Evolutionary conservation across 1,140 invertebrate species (phyloP).

Genomic region (Drosophila bocki): DNA sequence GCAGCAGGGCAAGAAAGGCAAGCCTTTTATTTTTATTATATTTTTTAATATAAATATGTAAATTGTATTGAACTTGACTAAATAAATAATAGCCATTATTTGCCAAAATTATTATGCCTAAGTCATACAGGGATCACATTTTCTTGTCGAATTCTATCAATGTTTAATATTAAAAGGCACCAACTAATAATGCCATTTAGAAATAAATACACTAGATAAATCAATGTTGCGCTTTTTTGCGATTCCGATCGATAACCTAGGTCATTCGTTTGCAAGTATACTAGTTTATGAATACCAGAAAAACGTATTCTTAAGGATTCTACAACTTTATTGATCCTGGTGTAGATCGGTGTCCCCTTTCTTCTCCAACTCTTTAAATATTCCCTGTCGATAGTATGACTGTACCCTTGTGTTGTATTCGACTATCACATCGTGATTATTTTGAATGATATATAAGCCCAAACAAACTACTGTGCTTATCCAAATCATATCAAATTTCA

Average conservation of each 20-base stretch:
- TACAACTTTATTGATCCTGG: neutral
- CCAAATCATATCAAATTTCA: slow-evolving; percentile 70
- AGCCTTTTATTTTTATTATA: neutral
- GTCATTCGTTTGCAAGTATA: no score
- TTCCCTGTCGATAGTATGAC: no score
- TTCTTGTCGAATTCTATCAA: neutral
- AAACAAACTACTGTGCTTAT: slow-evolving; percentile 49
- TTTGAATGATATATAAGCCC: slow-evolving; percentile 20
- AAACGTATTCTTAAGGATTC: neutral
- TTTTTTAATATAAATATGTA: neutral
- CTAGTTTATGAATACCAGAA: no score
- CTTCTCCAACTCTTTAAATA: no score
- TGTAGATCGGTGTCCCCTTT: neutral
- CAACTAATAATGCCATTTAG: neutral
- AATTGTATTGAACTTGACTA: neutral
- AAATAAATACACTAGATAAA: neutral
- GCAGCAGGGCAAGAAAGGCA: neutral
- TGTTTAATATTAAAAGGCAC: neutral
- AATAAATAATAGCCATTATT: neutral
- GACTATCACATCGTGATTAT: slow-evolving; percentile 16
- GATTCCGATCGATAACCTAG: neutral
- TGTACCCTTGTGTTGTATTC: neutral
- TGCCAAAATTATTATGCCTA: neutral
- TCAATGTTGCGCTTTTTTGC: neutral
- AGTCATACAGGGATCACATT: neutral